Percentiles rank a stretch among this genome's conserved stretches.
These are phyloP conservation scores for Crocidura indochinensis DNA, from an alignment of 2,797 vertebrate species.

Conservation along the genomic window DNA sequence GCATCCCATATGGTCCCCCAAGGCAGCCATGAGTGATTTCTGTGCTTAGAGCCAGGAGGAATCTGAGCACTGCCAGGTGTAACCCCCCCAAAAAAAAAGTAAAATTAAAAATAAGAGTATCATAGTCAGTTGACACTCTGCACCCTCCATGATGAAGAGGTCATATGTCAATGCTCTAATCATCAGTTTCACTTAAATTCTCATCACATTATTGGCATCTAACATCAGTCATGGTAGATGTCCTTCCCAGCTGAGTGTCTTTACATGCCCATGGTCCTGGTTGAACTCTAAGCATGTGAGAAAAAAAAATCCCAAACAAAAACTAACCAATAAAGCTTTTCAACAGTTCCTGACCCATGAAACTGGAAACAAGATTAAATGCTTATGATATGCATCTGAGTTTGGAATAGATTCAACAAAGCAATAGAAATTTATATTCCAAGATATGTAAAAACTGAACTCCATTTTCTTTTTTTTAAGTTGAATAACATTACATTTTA, in stretches of 20 bases:
- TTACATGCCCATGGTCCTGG: not conserved
- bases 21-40: too few relatives aligned
- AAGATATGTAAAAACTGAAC: not conserved
- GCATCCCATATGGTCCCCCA: too few relatives aligned
- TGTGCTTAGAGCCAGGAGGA: too few relatives aligned
- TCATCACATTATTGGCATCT: not conserved
- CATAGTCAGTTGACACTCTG: not conserved
- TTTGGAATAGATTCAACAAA: constrained; percentile 20
- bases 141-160: not conserved
- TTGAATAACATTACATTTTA: too few relatives aligned
- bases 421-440: constrained; percentile 7
- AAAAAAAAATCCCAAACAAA: constrained; percentile 27
- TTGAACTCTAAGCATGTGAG: not conserved
- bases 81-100: too few relatives aligned
- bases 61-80: too few relatives aligned
- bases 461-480: too few relatives aligned
- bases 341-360: constrained; percentile 17
- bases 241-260: not conserved
- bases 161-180: not conserved
- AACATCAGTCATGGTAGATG: not conserved
- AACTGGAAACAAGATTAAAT: constrained; percentile 33
- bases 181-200: not conserved
- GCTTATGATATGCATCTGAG: not conserved
- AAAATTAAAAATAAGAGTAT: too few relatives aligned
- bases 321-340: not conserved